Evolutionary conservation across 2,797 vertebrate genomes (phyloP).

Genomic region (Anolis apletophallus): DNA sequence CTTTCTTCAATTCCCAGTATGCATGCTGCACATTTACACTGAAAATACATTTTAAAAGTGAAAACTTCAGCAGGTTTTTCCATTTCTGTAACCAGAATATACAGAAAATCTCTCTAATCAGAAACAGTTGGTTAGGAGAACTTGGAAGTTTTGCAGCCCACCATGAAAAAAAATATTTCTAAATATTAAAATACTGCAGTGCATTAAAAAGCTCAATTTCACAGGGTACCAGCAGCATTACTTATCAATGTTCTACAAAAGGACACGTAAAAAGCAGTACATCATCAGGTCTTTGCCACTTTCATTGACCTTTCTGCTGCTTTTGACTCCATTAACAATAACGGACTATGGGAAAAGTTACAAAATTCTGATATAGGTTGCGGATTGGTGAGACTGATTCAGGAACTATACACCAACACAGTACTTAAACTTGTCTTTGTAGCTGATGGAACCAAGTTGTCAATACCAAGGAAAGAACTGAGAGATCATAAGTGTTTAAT

Average conservation of each 20-base stretch:
- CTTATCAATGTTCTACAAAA: neutral
- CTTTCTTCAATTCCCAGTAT: constrained; percentile 83
- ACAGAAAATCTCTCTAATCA: neutral
- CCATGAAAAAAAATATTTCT: neutral
- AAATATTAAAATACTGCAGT: neutral
- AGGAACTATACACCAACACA: too few relatives aligned
- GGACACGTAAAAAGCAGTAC: neutral
- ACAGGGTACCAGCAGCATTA: neutral
- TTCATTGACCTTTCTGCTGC: too few relatives aligned
- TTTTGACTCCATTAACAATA: too few relatives aligned
- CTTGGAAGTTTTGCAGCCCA: neutral
- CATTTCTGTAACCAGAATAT: neutral
- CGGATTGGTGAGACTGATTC: too few relatives aligned
- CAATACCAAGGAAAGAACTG: neutral
- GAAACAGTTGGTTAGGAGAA: neutral
- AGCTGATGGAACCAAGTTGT: neutral
- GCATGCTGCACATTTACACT: constrained; percentile 75
- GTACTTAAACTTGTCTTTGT: neutral
- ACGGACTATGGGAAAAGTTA: too few relatives aligned
- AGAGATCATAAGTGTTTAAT: neutral
- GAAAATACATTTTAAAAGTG: constrained; percentile 54
- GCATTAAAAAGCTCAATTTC: neutral
- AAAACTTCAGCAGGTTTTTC: constrained; percentile 10
- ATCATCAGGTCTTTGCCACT: too few relatives aligned
- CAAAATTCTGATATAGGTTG: too few relatives aligned